Conservation (phyloP, 2,113 vertebrate species). For the Falcunculus frontatus region DNA sequence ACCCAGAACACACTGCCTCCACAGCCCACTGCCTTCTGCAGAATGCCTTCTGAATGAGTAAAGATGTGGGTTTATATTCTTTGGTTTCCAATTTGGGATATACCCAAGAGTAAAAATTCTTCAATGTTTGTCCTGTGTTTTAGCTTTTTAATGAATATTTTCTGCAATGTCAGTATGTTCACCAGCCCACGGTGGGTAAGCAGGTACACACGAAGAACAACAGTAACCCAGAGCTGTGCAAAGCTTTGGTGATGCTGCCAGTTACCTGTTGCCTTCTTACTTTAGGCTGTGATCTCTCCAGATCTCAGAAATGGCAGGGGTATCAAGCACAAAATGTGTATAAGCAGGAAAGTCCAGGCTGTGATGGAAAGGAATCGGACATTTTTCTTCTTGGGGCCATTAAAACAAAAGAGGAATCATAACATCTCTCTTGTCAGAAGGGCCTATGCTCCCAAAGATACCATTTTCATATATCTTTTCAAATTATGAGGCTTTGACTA, state of each 20-base stretch:
- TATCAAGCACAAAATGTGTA: neutral
- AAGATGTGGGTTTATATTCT: neutral
- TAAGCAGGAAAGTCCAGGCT: neutral
- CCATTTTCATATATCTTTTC: neutral
- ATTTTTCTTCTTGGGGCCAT: neutral
- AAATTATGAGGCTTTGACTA: neutral
- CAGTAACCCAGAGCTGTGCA: neutral
- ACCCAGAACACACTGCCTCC: neutral
- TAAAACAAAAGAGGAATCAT: neutral
- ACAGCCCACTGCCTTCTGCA: neutral
- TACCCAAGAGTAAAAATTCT: neutral
- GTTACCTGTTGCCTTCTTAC: neutral
- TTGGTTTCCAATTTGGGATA: neutral
- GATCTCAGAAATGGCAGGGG: neutral
- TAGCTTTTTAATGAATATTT: neutral
- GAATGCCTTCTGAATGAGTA: neutral
- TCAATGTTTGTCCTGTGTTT: neutral
- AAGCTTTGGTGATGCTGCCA: neutral
- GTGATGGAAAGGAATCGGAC: neutral
- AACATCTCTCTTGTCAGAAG: neutral
- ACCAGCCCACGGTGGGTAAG: neutral
- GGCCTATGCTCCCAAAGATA: neutral
- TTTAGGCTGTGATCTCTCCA: neutral
- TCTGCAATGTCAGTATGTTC: accelerated
- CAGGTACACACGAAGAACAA: neutral